Evolutionary conservation across 2,113 vertebrate genomes (phyloP).

Genomic region (Uria lomvia): DNA sequence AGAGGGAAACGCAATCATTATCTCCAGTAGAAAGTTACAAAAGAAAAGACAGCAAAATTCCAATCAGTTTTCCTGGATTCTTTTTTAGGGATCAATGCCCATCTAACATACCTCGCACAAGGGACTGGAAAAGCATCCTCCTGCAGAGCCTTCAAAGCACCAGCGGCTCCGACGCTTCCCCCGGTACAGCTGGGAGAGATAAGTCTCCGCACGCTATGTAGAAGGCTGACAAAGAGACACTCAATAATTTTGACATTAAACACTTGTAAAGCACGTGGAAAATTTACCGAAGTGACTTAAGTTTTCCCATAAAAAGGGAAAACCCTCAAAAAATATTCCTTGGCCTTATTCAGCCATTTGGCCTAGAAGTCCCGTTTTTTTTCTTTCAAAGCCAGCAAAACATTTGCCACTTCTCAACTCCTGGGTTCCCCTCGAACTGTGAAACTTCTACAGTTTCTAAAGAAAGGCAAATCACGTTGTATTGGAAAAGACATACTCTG

Average conservation of each 20-base stretch:
- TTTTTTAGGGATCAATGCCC: not conserved
- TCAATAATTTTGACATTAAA: not conserved
- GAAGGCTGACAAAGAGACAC: not conserved
- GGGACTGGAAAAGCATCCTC: not conserved
- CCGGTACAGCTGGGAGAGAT: not conserved
- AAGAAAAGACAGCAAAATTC: not conserved
- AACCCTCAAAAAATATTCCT: not conserved
- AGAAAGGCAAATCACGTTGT: accelerated
- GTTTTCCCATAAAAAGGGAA: not conserved
- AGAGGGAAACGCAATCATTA: accelerated
- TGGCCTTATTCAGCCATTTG: not conserved
- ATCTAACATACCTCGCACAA: not conserved
- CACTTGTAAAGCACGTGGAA: not conserved
- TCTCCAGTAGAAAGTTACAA: not conserved
- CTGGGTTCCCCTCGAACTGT: not conserved
- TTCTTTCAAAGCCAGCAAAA: not conserved
- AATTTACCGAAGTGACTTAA: not conserved
- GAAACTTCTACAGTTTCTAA: not conserved
- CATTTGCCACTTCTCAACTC: not conserved
- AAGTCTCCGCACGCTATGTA: not conserved
- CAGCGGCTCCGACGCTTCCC: not conserved
- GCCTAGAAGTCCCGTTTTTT: not conserved
- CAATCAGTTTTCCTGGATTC: not conserved
- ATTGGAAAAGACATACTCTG: not conserved
- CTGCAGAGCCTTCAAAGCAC: not conserved